Evolutionary conservation across 2,113 vertebrate genomes (phyloP).

Genomic region (Ahaetulla prasina): DNA sequence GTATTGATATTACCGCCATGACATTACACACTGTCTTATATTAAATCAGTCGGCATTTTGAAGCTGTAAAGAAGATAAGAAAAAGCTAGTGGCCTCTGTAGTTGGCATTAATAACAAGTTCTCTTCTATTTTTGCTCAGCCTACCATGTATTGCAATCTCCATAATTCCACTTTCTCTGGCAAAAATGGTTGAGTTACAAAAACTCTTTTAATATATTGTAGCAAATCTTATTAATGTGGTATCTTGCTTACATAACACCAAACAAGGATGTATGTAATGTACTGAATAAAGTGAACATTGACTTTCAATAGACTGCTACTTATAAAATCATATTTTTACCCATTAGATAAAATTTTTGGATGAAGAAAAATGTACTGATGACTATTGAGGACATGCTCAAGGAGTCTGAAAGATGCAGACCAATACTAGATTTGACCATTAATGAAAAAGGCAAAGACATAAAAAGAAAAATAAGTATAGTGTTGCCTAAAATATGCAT

Average conservation of each 20-base stretch:
- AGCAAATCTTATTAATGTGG: conserved; percentile 7
- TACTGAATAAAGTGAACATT: neutral
- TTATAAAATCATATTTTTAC: neutral
- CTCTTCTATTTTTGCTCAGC: conserved; percentile 6
- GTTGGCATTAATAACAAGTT: conserved; percentile 41
- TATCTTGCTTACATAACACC: conserved; percentile 15
- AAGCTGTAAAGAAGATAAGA: conserved; percentile 25
- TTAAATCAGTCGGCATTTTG: neutral
- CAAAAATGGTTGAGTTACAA: neutral
- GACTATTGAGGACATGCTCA: neutral
- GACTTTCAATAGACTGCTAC: neutral
- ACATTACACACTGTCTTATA: neutral
- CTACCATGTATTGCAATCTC: neutral
- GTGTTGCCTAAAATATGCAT: neutral
- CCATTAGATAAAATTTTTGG: neutral
- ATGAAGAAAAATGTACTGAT: neutral
- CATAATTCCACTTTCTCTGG: neutral
- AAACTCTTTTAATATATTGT: conserved; percentile 4
- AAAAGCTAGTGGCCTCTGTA: conserved; percentile 17
- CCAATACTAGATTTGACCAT: neutral
- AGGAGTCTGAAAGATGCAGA: neutral
- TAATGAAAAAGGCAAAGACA: neutral
- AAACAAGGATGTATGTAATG: neutral
- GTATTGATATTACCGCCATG: conserved; percentile 23
- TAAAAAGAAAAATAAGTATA: neutral